These are phyloP conservation scores for Alitta virens DNA, from an alignment of 2,888 invertebrate genomes.

Conservation along the genomic window DNA sequence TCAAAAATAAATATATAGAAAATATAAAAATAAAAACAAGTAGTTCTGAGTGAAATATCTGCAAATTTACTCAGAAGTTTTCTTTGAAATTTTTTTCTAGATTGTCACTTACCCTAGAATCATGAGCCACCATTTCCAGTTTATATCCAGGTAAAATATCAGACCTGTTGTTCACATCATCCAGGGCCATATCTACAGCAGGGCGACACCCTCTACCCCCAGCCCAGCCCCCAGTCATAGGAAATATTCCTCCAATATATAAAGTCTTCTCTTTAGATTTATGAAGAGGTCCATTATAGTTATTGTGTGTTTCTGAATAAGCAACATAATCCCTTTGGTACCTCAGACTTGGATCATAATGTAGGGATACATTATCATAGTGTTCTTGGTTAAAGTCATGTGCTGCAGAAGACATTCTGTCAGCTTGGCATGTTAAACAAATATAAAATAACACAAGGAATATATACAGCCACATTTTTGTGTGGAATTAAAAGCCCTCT, in stretches of 20 bases:
- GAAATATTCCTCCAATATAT: constrained; percentile 84
- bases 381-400: neutral
- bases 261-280: constrained; percentile 15
- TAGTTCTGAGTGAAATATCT: too few relatives aligned
- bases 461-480: too few relatives aligned
- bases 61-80: too few relatives aligned
- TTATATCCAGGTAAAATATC: constrained; percentile 89
- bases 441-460: too few relatives aligned
- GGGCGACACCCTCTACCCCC: constrained; percentile 98
- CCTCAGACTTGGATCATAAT: neutral
- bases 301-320: too few relatives aligned
- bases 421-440: neutral
- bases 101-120: constrained; percentile 90
- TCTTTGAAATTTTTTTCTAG: too few relatives aligned
- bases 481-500: too few relatives aligned
- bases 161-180: constrained; percentile 86
- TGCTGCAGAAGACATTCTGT: neutral
- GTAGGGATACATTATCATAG: neutral
- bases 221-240: constrained; percentile 97
- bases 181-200: constrained; percentile 91
- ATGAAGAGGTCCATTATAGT: too few relatives aligned
- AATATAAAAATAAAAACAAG: too few relatives aligned
- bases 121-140: constrained; percentile 88
- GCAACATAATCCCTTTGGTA: too few relatives aligned
- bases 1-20: too few relatives aligned